Evolutionary conservation across 2,797 vertebrate genomes (phyloP).

Genomic region (Brachymystax lenok): DNA sequence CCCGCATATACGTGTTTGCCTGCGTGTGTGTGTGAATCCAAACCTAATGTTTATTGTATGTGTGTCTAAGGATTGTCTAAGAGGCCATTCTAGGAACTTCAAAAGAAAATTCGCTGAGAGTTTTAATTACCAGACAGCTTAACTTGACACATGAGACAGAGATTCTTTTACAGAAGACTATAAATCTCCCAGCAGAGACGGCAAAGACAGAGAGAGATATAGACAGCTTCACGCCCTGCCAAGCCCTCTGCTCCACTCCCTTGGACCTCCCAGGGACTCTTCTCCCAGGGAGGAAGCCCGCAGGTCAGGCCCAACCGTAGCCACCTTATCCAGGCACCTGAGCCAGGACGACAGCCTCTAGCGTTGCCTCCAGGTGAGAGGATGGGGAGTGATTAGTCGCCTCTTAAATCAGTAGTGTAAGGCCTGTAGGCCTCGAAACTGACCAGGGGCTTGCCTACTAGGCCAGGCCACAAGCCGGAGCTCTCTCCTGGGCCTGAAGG

Average conservation of each 20-base stretch:
- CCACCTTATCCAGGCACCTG: not conserved
- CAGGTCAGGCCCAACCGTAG: conserved; percentile 49
- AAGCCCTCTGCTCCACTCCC: conserved; percentile 69
- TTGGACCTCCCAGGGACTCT: conserved; percentile 77
- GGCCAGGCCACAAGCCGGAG: conserved; percentile 26
- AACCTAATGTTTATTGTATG: conserved; percentile 63
- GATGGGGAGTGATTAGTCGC: not conserved
- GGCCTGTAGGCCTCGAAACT: conserved; percentile 2
- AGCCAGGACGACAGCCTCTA: conserved; percentile 3
- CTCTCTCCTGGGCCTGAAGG: conserved; percentile 30
- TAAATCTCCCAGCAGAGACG: conserved; percentile 79
- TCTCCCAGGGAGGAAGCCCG: conserved; percentile 51
- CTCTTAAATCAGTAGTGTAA: conserved; percentile 19
- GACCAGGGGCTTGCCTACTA: conserved; percentile 8
- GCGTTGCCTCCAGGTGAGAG: conserved; percentile 16
- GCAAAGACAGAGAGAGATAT: conserved; percentile 64
- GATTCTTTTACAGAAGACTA: conserved; percentile 79
- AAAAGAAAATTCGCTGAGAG: conserved; percentile 79
- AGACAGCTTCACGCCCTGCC: conserved; percentile 73
- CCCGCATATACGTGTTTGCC: not conserved
- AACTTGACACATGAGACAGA: conserved; percentile 80
- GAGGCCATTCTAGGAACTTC: conserved; percentile 81
- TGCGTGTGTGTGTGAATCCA: conserved; percentile 26
- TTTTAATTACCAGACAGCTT: conserved; percentile 84
- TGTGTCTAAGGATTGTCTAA: conserved; percentile 71